These are phyloP conservation scores for Eupristina koningsbergeri DNA, from an alignment of 1,140 invertebrate genomes.

Conservation along the genomic window DNA sequence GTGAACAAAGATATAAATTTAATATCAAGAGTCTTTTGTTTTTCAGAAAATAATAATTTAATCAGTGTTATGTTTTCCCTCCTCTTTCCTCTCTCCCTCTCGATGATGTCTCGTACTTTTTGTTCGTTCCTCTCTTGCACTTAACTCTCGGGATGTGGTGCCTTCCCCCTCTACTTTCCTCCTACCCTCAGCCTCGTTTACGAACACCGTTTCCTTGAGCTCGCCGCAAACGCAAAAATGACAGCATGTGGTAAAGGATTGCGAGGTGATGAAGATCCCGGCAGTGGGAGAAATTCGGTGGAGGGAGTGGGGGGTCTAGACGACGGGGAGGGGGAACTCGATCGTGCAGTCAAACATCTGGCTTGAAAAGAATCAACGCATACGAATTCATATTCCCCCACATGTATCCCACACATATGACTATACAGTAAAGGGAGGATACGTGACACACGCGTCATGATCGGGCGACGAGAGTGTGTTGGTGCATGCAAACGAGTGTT, in stretches of 20 bases:
- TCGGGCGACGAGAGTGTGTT: conserved; percentile 32
- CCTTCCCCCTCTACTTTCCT: neutral
- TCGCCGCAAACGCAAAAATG: conserved; percentile 56
- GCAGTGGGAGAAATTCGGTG: conserved; percentile 40
- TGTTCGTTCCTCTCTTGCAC: neutral
- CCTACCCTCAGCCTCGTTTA: conserved; percentile 32
- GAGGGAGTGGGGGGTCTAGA: neutral
- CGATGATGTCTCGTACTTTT: conserved; percentile 1
- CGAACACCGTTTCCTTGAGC: conserved; percentile 54
- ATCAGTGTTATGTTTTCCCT: conserved; percentile 34
- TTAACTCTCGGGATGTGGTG: neutral
- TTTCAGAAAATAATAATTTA: conserved; percentile 36
- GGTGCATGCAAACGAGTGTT: conserved; percentile 61
- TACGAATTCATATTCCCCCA: no score
- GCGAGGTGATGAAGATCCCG: conserved; percentile 54
- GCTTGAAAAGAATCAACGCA: conserved; percentile 36
- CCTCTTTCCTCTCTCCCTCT: neutral
- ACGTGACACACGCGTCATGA: conserved; percentile 13
- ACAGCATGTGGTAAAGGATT: conserved; percentile 57
- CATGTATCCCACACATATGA: no score
- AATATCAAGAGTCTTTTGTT: conserved; percentile 19
- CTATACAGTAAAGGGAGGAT: no score
- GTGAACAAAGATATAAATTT: conserved; percentile 4
- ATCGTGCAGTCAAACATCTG: conserved; percentile 67
- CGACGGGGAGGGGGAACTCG: conserved; percentile 46